Percentiles rank a stretch among this genome's conserved stretches.
Conservation (phyloP, 2,113 vertebrate genomes). For the Gallinago undulata region DNA sequence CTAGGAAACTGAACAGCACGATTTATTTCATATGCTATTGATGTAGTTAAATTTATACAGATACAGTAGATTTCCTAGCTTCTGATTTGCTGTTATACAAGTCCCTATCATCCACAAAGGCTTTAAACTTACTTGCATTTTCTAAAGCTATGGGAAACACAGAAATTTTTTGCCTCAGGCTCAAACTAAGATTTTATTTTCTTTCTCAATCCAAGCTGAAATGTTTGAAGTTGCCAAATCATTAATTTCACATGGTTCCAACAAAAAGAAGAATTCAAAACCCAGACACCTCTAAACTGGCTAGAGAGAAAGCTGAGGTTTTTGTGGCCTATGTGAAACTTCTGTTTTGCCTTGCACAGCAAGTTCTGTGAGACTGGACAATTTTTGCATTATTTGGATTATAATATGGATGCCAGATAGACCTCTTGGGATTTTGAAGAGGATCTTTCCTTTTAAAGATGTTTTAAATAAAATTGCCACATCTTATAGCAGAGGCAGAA, state of each 20-base stretch:
- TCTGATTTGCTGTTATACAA: not conserved
- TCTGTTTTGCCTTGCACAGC: not conserved
- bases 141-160: not conserved
- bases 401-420: not conserved
- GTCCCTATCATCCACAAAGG: not conserved
- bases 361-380: not conserved
- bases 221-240: not conserved
- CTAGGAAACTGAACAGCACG: slow-evolving; percentile 18
- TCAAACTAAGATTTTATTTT: not conserved
- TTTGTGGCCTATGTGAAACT: not conserved
- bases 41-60: slow-evolving; percentile 45
- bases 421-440: accelerated
- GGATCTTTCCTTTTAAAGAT: not conserved
- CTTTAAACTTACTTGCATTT: not conserved
- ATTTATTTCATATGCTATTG: slow-evolving; percentile 47
- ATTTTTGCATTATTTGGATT: not conserved
- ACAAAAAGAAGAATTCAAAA: not conserved
- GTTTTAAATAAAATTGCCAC: not conserved
- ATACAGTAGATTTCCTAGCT: slow-evolving; percentile 11
- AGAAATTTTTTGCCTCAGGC: not conserved
- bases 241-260: not conserved
- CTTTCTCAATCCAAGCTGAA: not conserved
- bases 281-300: not conserved
- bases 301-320: not conserved
- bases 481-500: not conserved